Percentiles rank a stretch among this genome's conserved stretches.
Evolutionary conservation across 2,113 vertebrate species (phyloP).

Genomic region (Marcusenius ussheri): DNA sequence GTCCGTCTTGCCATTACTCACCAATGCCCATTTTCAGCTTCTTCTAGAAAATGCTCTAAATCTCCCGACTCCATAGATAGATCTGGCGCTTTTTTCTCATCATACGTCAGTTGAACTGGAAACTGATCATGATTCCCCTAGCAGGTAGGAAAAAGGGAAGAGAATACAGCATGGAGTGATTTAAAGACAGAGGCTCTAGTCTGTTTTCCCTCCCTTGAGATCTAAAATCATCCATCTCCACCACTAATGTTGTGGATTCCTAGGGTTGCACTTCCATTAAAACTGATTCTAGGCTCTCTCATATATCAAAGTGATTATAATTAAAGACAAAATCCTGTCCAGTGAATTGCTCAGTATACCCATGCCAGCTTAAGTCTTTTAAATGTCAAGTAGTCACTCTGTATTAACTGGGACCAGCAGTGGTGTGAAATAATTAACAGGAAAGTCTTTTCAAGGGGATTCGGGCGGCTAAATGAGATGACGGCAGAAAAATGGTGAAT

Average conservation of each 20-base stretch:
- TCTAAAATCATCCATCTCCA: slow-evolving; percentile 18
- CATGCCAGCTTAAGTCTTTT: slow-evolving; percentile 40
- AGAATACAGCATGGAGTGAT: slow-evolving; percentile 5
- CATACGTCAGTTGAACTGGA: slow-evolving; percentile 68
- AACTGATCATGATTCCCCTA: slow-evolving; percentile 63
- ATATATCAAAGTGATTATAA: slow-evolving; percentile 39
- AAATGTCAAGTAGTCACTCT: slow-evolving; percentile 54
- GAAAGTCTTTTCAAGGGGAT: slow-evolving; percentile 28
- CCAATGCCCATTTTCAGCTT: slow-evolving; percentile 73
- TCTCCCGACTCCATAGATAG: slow-evolving; percentile 60
- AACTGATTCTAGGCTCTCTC: slow-evolving; percentile 28
- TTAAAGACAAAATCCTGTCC: slow-evolving; percentile 33
- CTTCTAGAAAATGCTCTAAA: slow-evolving; percentile 69
- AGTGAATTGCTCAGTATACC: slow-evolving; percentile 28
- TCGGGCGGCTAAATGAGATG: slow-evolving; percentile 15
- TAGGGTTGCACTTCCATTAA: slow-evolving; percentile 23
- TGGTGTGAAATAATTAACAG: slow-evolving; percentile 43
- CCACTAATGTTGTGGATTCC: background rate
- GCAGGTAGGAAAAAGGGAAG: slow-evolving; percentile 26
- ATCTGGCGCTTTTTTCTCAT: slow-evolving; percentile 55
- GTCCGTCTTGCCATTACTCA: slow-evolving; percentile 48
- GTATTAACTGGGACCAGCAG: slow-evolving; percentile 41
- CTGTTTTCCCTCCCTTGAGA: slow-evolving; percentile 7
- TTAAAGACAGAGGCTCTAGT: background rate
- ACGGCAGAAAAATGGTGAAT: background rate